Conservation (phyloP, 1,140 invertebrate species). For the Aphidius gifuensis region DNA sequence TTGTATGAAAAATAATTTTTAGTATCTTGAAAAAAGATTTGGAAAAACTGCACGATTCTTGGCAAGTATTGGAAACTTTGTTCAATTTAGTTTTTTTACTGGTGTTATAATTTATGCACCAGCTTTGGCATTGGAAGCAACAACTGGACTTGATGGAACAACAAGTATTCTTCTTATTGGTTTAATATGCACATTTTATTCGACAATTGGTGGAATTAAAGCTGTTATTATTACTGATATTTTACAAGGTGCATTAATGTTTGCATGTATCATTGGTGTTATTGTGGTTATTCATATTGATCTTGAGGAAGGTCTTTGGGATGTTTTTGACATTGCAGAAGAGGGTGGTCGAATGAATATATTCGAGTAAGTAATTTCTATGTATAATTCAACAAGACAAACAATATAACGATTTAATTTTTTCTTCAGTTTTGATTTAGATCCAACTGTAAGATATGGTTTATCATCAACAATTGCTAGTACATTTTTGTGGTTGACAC, state of each 20-base stretch:
- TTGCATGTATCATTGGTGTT: conserved; percentile 55
- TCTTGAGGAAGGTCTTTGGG: conserved; percentile 62
- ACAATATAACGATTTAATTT: neutral
- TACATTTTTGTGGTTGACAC: conserved; percentile 66
- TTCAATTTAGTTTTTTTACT: conserved; percentile 87
- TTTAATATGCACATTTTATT: conserved; percentile 84
- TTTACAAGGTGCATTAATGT: conserved; percentile 79
- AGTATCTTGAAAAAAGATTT: conserved; percentile 83
- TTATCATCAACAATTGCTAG: conserved; percentile 73
- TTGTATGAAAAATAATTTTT: conserved; percentile 24
- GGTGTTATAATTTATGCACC: conserved; percentile 92
- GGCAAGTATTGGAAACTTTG: conserved; percentile 72
- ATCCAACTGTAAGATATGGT: conserved; percentile 74
- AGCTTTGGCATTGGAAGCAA: conserved; percentile 85
- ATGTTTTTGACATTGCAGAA: conserved; percentile 65
- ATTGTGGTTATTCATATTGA: conserved; percentile 58
- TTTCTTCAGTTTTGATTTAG: conserved; percentile 53
- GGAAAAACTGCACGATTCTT: conserved; percentile 64
- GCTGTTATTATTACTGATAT: conserved; percentile 85
- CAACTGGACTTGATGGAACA: conserved; percentile 73
- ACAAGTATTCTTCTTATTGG: conserved; percentile 76
- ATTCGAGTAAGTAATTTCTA: conserved; percentile 35
- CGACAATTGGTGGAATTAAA: conserved; percentile 85
- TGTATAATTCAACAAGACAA: neutral
- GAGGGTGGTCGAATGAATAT: conserved; percentile 50